These are phyloP conservation scores for Cephonodes hylas DNA, from an alignment of 2,888 invertebrate species.

Conservation along the genomic window DNA sequence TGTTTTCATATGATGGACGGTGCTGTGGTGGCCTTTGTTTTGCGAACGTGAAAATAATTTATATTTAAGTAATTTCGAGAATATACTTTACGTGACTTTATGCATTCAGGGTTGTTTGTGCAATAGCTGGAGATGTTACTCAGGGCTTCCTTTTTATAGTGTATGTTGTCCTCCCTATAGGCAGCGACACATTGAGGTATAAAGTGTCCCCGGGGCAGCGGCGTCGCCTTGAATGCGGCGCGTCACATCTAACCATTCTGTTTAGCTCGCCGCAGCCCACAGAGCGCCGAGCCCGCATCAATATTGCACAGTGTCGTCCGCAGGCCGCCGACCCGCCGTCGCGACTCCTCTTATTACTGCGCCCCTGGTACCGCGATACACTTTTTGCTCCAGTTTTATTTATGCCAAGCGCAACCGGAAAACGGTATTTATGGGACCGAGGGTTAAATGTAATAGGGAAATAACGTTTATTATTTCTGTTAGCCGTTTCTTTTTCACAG, in stretches of 20 bases:
- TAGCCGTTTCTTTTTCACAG: neutral
- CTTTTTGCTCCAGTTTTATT: constrained; percentile 32
- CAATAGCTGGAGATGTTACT: neutral
- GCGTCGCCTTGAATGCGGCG: neutral
- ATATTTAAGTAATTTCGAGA: no score
- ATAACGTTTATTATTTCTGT: constrained; percentile 10
- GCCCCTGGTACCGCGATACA: constrained; percentile 36
- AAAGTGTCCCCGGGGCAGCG: neutral
- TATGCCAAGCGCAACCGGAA: constrained; percentile 22
- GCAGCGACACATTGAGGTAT: neutral
- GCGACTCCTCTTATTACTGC: constrained; percentile 40
- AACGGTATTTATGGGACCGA: constrained; percentile 20
- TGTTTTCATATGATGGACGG: no score
- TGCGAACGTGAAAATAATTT: no score
- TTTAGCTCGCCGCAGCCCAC: constrained; percentile 20
- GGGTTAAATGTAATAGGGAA: neutral
- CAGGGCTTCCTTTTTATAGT: neutral
- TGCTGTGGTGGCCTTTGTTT: no score
- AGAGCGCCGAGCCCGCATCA: constrained; percentile 35
- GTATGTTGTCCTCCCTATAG: neutral
- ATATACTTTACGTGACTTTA: no score
- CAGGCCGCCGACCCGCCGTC: constrained; percentile 23
- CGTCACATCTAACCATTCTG: constrained; percentile 17
- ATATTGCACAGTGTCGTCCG: constrained; percentile 44
- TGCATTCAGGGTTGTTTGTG: neutral